These are phyloP conservation scores for Brachirus orientalis DNA, from an alignment of 2,113 vertebrate genomes.

Conservation along the genomic window DNA sequence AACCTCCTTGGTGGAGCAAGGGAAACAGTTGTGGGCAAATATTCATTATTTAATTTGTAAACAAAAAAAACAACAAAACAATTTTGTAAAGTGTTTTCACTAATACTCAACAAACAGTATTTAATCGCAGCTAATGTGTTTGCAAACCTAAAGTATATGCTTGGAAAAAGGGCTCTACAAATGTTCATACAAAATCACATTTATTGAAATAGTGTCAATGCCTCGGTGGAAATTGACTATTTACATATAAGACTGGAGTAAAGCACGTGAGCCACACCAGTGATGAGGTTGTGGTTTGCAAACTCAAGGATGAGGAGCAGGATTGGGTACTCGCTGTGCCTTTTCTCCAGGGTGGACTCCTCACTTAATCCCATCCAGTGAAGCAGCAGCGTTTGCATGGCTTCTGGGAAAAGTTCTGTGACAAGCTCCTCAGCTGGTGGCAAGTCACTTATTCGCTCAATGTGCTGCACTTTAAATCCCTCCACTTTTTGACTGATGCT, in stretches of 20 bases:
- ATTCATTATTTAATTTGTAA: no score
- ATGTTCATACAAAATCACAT: neutral
- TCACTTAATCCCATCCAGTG: conserved; percentile 87
- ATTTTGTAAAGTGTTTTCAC: no score
- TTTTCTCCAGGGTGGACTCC: conserved; percentile 76
- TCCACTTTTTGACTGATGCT: conserved; percentile 84
- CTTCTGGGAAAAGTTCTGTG: conserved; percentile 82
- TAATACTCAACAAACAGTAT: no score
- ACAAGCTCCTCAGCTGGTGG: conserved; percentile 84
- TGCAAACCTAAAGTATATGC: no score
- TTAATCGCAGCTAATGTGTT: no score
- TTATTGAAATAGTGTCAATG: conserved; percentile 11
- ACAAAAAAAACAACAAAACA: no score
- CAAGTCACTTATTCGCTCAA: conserved; percentile 84
- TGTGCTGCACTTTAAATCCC: conserved; percentile 83
- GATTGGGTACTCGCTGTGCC: conserved; percentile 85
- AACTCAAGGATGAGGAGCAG: conserved; percentile 86
- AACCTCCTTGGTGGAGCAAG: no score
- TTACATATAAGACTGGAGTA: conserved; percentile 86
- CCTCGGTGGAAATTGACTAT: conserved; percentile 32
- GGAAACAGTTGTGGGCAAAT: no score
- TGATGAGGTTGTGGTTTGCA: conserved; percentile 87
- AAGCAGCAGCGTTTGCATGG: conserved; percentile 82
- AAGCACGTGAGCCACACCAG: conserved; percentile 86
- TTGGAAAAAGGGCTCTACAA: neutral